These are phyloP conservation scores for Cygnus olor DNA, from an alignment of 2,797 vertebrate species.

Conservation along the genomic window DNA sequence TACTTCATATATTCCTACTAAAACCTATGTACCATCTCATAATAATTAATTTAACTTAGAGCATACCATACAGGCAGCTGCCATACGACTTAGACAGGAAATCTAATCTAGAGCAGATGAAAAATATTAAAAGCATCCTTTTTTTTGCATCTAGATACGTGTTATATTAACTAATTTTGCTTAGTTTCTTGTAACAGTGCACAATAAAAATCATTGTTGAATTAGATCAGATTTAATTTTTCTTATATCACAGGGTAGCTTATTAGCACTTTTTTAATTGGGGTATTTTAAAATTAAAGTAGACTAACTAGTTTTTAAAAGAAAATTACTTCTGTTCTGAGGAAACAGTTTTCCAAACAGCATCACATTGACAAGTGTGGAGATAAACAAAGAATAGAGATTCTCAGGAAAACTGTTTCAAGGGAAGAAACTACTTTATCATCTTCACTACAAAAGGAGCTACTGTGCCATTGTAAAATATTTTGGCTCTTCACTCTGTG, in stretches of 20 bases:
- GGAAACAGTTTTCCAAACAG: conserved; percentile 7
- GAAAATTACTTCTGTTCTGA: not conserved
- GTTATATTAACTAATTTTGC: not conserved
- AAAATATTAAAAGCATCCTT: not conserved
- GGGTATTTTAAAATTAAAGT: not conserved
- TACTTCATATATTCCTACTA: not conserved
- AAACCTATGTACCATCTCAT: not conserved
- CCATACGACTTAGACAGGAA: not conserved
- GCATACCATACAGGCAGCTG: not conserved
- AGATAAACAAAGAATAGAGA: not conserved
- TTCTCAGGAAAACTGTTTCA: conserved; percentile 7
- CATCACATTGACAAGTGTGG: not conserved
- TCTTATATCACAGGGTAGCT: conserved; percentile 1
- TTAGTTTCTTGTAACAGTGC: not conserved
- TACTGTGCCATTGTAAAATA: conserved; percentile 10
- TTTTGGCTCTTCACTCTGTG: conserved; percentile 9
- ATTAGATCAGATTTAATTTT: not conserved
- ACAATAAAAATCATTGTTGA: not conserved
- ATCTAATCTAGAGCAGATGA: not conserved
- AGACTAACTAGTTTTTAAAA: not conserved
- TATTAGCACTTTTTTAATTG: not conserved
- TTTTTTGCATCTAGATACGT: not conserved
- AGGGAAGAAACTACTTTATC: not conserved
- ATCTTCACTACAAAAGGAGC: not conserved
- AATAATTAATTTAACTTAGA: not conserved